Evolutionary conservation across 1,140 invertebrate species (phyloP).

Genomic region (Hyposmocoma kahamanoa): DNA sequence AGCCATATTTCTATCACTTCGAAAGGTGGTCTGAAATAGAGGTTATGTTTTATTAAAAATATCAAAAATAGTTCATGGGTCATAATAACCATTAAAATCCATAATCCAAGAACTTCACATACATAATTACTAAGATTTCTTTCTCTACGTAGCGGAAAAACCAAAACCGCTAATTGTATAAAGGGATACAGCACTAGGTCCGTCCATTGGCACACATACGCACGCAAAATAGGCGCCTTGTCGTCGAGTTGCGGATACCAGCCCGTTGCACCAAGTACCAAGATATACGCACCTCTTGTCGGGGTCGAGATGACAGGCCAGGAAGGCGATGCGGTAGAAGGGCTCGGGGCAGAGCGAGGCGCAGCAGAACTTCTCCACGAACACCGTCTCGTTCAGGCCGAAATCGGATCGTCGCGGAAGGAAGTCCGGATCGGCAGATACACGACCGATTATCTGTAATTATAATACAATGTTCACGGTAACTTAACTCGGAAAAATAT

Average conservation of each 20-base stretch:
- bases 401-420: slow-evolving; percentile 92
- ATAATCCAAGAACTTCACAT: too few species aligned
- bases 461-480: neutral
- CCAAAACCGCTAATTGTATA: too few species aligned
- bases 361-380: slow-evolving; percentile 90
- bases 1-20: slow-evolving; percentile 91
- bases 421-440: slow-evolving; percentile 94
- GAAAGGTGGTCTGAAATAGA: slow-evolving; percentile 81
- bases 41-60: neutral
- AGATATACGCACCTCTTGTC: slow-evolving; percentile 85
- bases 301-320: slow-evolving; percentile 91
- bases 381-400: slow-evolving; percentile 90
- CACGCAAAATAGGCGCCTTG: too few species aligned
- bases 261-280: too few species aligned
- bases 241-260: too few species aligned
- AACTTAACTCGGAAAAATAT: too few species aligned
- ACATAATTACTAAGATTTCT: too few species aligned
- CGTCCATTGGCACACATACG: too few species aligned
- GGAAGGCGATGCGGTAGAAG: slow-evolving; percentile 90
- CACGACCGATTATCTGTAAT: slow-evolving; percentile 89
- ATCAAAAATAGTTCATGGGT: too few species aligned
- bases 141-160: too few species aligned
- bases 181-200: too few species aligned
- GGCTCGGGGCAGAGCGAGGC: slow-evolving; percentile 84
- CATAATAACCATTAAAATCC: too few species aligned